phyloP scores from a whole-genome alignment of 2,888 invertebrate genomes.

The Coenonympha glycerion region DNA sequence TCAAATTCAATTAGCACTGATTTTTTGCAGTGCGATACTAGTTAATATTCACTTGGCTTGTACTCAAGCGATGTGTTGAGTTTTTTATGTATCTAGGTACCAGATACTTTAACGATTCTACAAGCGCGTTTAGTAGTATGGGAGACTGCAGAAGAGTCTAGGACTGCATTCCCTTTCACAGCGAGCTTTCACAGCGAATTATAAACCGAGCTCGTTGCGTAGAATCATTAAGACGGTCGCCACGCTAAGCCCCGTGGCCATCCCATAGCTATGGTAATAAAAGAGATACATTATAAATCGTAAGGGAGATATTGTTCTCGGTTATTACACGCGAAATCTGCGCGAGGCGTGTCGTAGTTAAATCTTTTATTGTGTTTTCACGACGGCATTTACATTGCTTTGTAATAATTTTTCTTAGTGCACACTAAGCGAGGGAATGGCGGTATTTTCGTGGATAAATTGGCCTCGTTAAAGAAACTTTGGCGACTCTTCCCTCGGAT shows the following conservation, averaged over 20 bases:
- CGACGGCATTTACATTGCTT: slow-evolving; percentile 53
- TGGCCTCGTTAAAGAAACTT: slow-evolving; percentile 20
- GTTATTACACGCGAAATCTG: slow-evolving; percentile 54
- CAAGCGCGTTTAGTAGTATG: too few species aligned
- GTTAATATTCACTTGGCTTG: too few species aligned
- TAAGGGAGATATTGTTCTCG: slow-evolving; percentile 57
- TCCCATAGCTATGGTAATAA: slow-evolving; percentile 68
- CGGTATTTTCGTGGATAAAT: slow-evolving; percentile 14
- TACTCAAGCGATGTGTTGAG: too few species aligned
- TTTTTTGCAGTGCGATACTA: too few species aligned
- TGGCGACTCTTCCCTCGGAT: slow-evolving; percentile 2
- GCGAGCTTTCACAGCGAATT: slow-evolving; percentile 15
- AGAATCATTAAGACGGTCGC: slow-evolving; percentile 15
- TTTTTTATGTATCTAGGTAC: too few species aligned
- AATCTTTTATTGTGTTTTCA: slow-evolving; percentile 67
- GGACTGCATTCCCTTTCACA: too few species aligned
- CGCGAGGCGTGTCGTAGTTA: slow-evolving; percentile 61
- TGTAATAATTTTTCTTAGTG: slow-evolving; percentile 47
- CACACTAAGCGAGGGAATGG: slow-evolving; percentile 19
- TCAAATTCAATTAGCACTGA: too few species aligned
- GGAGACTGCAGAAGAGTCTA: too few species aligned
- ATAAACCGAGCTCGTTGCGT: slow-evolving; percentile 18
- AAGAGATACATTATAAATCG: slow-evolving; percentile 62
- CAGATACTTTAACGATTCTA: too few species aligned
- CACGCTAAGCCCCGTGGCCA: slow-evolving; percentile 24